Base-by-base conservation (phyloP, 1,140 invertebrate species). In the Drosophila pruinosa region DNA sequence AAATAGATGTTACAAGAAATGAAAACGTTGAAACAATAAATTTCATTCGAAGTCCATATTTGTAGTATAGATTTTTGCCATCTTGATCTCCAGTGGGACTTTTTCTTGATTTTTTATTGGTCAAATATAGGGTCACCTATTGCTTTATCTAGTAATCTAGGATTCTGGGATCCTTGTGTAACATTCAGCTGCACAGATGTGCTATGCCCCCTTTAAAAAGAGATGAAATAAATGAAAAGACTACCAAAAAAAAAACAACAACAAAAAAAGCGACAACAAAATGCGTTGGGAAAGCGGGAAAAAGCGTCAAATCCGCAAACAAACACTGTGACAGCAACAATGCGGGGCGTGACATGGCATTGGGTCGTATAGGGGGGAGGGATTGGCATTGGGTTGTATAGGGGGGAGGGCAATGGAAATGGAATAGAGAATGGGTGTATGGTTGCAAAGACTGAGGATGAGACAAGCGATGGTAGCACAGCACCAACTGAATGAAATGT, bases 291-390 rank as follows among this genome's bases (percentile, higher is more conserved):
- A 71, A 81, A 81, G 73, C 63, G 72, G 76, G 63, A 77, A 85
- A 82, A 70, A 86, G 81, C 81, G 72, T 76, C 69, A 88, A 85
- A 85, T 85, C 81, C 81, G 74, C 81, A 85, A 86, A 86, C 81
- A 85, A 85, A 85, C 77, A 85, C 77, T 86, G 82, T 81, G 81
- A 75, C 81, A 72, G 69, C 77, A 71, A 74, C 77, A 86, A 77
- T 80, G 80, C 75, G 64, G 76, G 45, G 48, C 59, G 71, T 68
- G 58, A 28, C 56, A 70, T 47, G 63, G 31, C 47, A 74, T 24
- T 26, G 57, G 26, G 54, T 3, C 3, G 22, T 3, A 17, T 14
- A 26, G n/a, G 26, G 21, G 14, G 31, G 56, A 39, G 8, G 58
- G 7, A 31, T 10, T 43, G 59, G 31, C 47, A 77, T 24, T 24